Evolutionary conservation across 2,888 invertebrate species (phyloP).

Genomic region (Lepidocyrtoides sp.): DNA sequence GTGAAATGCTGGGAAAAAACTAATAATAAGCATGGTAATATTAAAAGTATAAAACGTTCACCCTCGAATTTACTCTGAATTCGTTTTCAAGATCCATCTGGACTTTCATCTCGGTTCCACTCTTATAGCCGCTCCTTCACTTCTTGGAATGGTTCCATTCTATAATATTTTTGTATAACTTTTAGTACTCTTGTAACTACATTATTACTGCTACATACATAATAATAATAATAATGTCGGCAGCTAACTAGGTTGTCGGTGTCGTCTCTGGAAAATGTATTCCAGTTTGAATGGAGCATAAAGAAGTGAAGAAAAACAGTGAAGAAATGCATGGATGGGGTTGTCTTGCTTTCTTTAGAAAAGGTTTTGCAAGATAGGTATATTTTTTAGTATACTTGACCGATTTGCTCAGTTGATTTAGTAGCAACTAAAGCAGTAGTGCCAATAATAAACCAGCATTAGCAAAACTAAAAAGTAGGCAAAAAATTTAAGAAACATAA

Average conservation of each 20-base stretch:
- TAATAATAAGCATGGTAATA: conserved; percentile 43
- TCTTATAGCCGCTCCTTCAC: conserved; percentile 20
- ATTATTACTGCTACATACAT: not conserved
- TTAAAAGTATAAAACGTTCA: conserved; percentile 43
- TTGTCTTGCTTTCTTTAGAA: not conserved
- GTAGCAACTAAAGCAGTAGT: conserved; percentile 57
- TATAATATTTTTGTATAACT: conserved; percentile 33
- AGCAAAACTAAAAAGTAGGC: conserved; percentile 41
- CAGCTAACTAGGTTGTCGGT: not conserved
- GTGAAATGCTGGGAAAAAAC: conserved; percentile 10
- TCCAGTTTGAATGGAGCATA: not conserved
- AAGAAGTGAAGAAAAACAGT: conserved; percentile 1
- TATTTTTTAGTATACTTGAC: conserved; percentile 53
- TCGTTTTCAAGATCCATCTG: conserved; percentile 70
- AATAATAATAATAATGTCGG: not conserved
- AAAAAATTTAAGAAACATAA: not conserved
- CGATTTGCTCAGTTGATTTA: conserved; percentile 73
- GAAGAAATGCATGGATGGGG: not conserved
- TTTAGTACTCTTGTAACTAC: not conserved
- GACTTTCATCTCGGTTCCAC: conserved; percentile 44
- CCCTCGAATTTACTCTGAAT: conserved; percentile 58
- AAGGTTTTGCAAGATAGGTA: not conserved
- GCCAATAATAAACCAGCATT: conserved; percentile 72
- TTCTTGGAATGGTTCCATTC: conserved; percentile 74
- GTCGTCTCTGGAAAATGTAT: not conserved